phyloP scores from a whole-genome alignment of 2,113 vertebrate genomes.

The Trogon melanurus region DNA sequence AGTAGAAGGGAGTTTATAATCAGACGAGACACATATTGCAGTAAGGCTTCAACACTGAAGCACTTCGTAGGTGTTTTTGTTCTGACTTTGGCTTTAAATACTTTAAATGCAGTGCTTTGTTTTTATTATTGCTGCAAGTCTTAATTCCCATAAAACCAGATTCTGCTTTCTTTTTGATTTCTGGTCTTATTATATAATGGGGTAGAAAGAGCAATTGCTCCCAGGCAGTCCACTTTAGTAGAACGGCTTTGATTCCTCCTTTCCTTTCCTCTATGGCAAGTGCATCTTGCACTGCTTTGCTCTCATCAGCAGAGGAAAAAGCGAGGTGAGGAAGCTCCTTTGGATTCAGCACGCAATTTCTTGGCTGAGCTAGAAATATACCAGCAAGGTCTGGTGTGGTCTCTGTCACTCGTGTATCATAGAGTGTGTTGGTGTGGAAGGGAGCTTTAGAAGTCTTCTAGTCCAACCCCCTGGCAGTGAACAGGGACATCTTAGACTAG shows the following conservation, averaged over 20 bases:
- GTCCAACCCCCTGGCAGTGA: too few relatives aligned
- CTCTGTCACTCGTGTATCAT: neutral
- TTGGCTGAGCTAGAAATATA: neutral
- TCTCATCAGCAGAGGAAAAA: neutral
- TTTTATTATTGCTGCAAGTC: neutral
- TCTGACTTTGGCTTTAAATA: neutral
- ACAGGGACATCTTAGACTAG: too few relatives aligned
- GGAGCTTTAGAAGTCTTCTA: too few relatives aligned
- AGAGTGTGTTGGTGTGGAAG: too few relatives aligned
- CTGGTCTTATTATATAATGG: neutral
- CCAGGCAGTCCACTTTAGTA: neutral
- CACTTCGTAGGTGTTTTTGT: neutral
- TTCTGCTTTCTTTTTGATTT: too few relatives aligned
- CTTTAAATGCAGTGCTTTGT: neutral
- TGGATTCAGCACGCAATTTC: neutral
- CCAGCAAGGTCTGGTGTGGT: neutral
- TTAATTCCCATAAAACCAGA: neutral
- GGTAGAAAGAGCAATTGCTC: neutral
- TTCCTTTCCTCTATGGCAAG: neutral
- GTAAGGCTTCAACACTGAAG: neutral
- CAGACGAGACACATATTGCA: neutral
- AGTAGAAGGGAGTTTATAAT: neutral
- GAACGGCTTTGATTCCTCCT: neutral
- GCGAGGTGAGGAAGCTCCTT: neutral
- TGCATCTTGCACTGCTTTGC: neutral